Base-by-base conservation (phyloP, 2,797 vertebrate genomes). In the Fundulus diaphanus region DNA sequence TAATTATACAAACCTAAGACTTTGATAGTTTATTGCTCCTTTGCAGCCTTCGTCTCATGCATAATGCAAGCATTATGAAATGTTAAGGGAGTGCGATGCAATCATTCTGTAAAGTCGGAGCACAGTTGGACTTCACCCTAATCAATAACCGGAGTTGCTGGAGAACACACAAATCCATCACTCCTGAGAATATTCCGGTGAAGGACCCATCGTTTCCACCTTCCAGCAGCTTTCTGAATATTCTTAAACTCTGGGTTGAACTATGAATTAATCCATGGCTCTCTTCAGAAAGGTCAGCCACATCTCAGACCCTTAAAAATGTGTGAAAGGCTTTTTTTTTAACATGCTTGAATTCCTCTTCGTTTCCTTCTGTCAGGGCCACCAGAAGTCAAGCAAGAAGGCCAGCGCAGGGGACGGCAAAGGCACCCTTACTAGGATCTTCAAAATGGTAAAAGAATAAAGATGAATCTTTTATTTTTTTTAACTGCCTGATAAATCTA, bases 391-490 rank as follows among this genome's bases (percentile, higher is more conserved):
- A 94, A 96, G 93, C 84, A 95, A 98, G 92, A 98, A 96, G 95
- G 95, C 96, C 85, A 92, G 94, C 71, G 94, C 95, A 51, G 95
- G 96, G 87, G 98, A 98, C 40, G 96, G 97, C 90, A 97, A 98
- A 94, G 96, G 97, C 81, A 93, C 96, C 85, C 96, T 99, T 92
- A 98, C 97, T 95, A 98, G 90, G 95, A 96, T 99, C 96, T 99
- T 99, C 96, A 99, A 97, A 95, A 97, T 98, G 98, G 98, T 99
- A 97, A 97, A 77, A 81, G 42, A 1, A n/a, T n/a, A n/a, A 24
- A 18, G 54, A 40, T 20, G 68, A 27, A 40, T 59, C 31, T 5
- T 52, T 46, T 33, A 20, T 44, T 59, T 29, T 61, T 49, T 16
- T 8, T 11, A 15, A 35, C 18, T 15, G 3, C 9, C 33, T 48